Conservation (phyloP, 1,140 invertebrate genomes). For the Linepithema humile region DNA sequence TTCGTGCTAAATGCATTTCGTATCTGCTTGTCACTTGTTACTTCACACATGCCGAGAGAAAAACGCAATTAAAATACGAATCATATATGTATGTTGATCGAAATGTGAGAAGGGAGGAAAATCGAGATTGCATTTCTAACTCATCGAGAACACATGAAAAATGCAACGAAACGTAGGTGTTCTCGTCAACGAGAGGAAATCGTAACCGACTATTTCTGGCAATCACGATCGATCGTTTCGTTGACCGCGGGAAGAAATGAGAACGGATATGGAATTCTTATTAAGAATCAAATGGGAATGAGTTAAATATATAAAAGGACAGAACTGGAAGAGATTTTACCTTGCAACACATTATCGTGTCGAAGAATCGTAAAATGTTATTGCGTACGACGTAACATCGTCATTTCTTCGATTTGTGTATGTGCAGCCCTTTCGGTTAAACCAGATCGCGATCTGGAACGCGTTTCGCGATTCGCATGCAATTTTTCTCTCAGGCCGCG, state of each 20-base stretch:
- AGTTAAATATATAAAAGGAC: not conserved
- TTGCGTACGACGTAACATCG: not conserved
- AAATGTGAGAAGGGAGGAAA: not conserved
- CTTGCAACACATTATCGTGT: not conserved
- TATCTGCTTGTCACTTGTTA: conserved; percentile 19
- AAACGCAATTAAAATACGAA: conserved; percentile 9
- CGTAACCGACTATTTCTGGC: not conserved
- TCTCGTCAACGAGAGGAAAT: not conserved
- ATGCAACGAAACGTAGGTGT: not conserved
- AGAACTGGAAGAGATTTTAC: not conserved
- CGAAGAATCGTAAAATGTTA: not conserved
- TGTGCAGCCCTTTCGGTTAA: not conserved
- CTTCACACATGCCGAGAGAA: conserved; percentile 60
- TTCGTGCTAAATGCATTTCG: conserved; percentile 58
- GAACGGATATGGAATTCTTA: conserved; percentile 20
- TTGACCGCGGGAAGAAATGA: not conserved
- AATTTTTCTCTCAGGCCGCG: conserved; percentile 65
- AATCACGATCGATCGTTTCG: conserved; percentile 10
- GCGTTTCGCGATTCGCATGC: conserved; percentile 1
- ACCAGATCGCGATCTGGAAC: not conserved
- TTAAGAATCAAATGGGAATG: not conserved
- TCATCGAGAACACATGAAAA: conserved; percentile 7
- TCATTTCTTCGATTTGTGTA: not conserved
- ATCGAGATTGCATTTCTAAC: not conserved
- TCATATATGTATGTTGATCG: not conserved